Evolutionary conservation across 1,140 invertebrate species (phyloP).

Genomic region (Leptinotarsa undecemlineata): DNA sequence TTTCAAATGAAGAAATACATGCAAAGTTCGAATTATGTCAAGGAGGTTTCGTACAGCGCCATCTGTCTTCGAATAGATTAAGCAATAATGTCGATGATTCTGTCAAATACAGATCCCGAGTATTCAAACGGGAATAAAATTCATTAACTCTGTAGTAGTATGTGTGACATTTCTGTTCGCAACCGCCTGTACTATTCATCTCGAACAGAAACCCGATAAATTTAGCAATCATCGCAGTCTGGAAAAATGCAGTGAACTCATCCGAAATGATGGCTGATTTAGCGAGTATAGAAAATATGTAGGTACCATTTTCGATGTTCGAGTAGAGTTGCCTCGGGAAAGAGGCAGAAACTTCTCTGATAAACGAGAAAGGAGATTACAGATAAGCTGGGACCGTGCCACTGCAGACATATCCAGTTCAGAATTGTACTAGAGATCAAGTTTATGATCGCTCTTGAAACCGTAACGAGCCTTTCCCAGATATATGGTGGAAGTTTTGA

Average conservation of each 20-base stretch:
- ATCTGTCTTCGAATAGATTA: too few relatives aligned
- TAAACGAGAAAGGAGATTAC: constrained; percentile 13
- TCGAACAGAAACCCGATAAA: neutral
- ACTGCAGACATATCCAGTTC: constrained; percentile 19
- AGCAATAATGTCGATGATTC: too few relatives aligned
- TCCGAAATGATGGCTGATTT: constrained; percentile 19
- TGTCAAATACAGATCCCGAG: too few relatives aligned
- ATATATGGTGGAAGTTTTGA: neutral
- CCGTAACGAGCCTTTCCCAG: neutral
- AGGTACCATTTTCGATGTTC: constrained; percentile 16
- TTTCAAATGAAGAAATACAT: too few relatives aligned
- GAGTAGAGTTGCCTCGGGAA: neutral
- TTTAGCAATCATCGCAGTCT: neutral
- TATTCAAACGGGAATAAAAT: too few relatives aligned
- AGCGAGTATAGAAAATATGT: constrained; percentile 13
- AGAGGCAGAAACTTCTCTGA: constrained; percentile 10
- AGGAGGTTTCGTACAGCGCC: too few relatives aligned
- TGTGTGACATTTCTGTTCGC: too few relatives aligned
- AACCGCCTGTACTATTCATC: too few relatives aligned
- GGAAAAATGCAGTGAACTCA: constrained; percentile 2
- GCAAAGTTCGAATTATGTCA: too few relatives aligned
- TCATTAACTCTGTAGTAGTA: too few relatives aligned
- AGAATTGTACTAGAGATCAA: constrained; percentile 15
- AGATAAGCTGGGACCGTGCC: constrained; percentile 16
- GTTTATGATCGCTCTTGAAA: constrained; percentile 2